These are phyloP conservation scores for Tetranychus piercei DNA, from an alignment of 2,888 invertebrate genomes.

Conservation along the genomic window DNA sequence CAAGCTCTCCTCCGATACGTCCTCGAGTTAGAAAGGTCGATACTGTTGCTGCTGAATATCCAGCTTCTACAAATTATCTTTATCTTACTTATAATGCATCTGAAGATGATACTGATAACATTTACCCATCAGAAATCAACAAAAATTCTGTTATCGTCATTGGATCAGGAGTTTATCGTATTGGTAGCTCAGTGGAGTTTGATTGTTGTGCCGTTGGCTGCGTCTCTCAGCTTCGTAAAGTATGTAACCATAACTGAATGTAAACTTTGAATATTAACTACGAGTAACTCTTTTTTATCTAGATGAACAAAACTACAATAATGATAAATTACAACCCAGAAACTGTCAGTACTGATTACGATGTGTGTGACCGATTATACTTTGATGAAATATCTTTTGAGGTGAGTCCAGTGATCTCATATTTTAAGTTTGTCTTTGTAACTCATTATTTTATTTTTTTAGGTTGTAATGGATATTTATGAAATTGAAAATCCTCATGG, in stretches of 20 bases:
- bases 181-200: constrained; percentile 97
- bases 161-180: constrained; percentile 80
- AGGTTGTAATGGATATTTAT: constrained; percentile 93
- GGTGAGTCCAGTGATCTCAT: constrained; percentile 31
- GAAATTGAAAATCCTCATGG: constrained; percentile 79
- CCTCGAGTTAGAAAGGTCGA: constrained; percentile 93
- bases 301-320: constrained; percentile 66
- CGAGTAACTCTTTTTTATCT: constrained; percentile 14
- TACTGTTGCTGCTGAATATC: constrained; percentile 98
- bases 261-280: neutral
- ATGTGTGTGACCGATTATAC: constrained; percentile 94
- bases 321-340: constrained; percentile 99
- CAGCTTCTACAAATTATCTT: constrained; percentile 93
- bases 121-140: constrained; percentile 37
- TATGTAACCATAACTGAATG: constrained; percentile 24
- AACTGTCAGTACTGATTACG: constrained; percentile 98
- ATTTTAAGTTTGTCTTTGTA: neutral
- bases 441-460: neutral
- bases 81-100: constrained; percentile 86
- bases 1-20: constrained; percentile 40
- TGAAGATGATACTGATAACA: constrained; percentile 48
- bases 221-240: constrained; percentile 63
- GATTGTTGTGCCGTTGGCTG: constrained; percentile 99
- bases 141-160: constrained; percentile 30
- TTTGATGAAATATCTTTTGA: constrained; percentile 99